Evolutionary conservation across 2,888 invertebrate genomes (phyloP).

Genomic region (Lochmaea capreae): DNA sequence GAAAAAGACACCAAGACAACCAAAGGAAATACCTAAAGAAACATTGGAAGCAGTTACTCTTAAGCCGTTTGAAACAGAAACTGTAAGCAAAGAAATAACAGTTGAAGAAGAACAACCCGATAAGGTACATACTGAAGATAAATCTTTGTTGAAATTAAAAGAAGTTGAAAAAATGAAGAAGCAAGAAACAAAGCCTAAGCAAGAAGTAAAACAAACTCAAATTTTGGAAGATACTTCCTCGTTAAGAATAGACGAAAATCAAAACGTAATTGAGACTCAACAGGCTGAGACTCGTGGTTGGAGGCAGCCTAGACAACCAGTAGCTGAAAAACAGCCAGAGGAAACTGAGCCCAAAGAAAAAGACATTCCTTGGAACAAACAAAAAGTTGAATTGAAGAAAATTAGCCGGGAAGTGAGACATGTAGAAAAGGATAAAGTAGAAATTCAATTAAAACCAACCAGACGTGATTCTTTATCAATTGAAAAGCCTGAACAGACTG

Average conservation of each 20-base stretch:
- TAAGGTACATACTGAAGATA: conserved; percentile 37
- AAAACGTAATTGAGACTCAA: conserved; percentile 39
- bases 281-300: conserved; percentile 66
- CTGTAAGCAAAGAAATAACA: conserved; percentile 55
- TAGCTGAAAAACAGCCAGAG: conserved; percentile 53
- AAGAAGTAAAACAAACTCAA: conserved; percentile 53
- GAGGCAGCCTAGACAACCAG: conserved; percentile 62
- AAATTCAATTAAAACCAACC: conserved; percentile 43
- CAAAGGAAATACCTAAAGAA: conserved; percentile 63
- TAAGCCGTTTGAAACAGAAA: conserved; percentile 62
- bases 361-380: conserved; percentile 70
- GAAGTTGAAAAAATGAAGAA: conserved; percentile 53
- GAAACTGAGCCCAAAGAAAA: conserved; percentile 58
- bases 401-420: conserved; percentile 59
- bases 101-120: conserved; percentile 45
- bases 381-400: conserved; percentile 68
- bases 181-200: conserved; percentile 54
- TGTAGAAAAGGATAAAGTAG: conserved; percentile 58
- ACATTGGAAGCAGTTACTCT: conserved; percentile 67
- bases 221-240: conserved; percentile 38
- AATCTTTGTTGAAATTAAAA: conserved; percentile 47
- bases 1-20: conserved; percentile 65
- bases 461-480: conserved; percentile 56
- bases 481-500: conserved; percentile 61
- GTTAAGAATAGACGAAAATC: conserved; percentile 41